Percentiles rank a stretch among this genome's conserved stretches.
Evolutionary conservation across 2,888 invertebrate genomes (phyloP).

Genomic region (Leucophenga maculata): DNA sequence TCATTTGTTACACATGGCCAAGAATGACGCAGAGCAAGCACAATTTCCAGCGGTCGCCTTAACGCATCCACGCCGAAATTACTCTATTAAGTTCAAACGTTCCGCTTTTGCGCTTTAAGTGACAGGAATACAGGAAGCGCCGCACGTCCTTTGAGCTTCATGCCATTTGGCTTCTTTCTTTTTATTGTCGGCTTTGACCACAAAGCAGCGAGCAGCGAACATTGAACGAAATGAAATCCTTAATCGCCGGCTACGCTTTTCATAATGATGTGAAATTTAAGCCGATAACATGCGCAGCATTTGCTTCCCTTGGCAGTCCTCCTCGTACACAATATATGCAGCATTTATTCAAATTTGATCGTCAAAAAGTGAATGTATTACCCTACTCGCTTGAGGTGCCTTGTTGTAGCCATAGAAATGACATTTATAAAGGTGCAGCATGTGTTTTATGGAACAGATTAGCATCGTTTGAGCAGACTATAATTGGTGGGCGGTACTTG

Average conservation of each 20-base stretch:
- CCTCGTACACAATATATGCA: not conserved
- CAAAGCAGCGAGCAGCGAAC: not conserved
- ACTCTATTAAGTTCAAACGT: slow-evolving; percentile 57
- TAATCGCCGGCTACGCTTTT: slow-evolving; percentile 16
- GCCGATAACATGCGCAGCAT: not conserved
- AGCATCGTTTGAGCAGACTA: not conserved
- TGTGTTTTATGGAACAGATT: slow-evolving; percentile 16
- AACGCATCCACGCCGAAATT: slow-evolving; percentile 38
- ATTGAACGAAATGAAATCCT: slow-evolving; percentile 1
- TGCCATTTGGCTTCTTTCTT: not conserved
- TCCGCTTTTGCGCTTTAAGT: slow-evolving; percentile 51
- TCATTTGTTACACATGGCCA: slow-evolving; percentile 14
- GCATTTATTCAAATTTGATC: not conserved
- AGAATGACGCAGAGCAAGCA: not conserved
- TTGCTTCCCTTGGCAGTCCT: not conserved
- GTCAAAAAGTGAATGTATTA: slow-evolving; percentile 4
- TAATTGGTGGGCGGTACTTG: not conserved
- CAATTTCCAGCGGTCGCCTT: not conserved
- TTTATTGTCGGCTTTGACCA: slow-evolving; percentile 22
- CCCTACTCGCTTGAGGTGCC: not conserved
- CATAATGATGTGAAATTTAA: slow-evolving; percentile 25
- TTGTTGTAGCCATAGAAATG: not conserved
- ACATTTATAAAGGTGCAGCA: slow-evolving; percentile 20
- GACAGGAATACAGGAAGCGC: not conserved
- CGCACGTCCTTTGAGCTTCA: not conserved